phyloP scores from a whole-genome alignment of 2,797 vertebrate genomes.

The Anguilla pacifica region DNA sequence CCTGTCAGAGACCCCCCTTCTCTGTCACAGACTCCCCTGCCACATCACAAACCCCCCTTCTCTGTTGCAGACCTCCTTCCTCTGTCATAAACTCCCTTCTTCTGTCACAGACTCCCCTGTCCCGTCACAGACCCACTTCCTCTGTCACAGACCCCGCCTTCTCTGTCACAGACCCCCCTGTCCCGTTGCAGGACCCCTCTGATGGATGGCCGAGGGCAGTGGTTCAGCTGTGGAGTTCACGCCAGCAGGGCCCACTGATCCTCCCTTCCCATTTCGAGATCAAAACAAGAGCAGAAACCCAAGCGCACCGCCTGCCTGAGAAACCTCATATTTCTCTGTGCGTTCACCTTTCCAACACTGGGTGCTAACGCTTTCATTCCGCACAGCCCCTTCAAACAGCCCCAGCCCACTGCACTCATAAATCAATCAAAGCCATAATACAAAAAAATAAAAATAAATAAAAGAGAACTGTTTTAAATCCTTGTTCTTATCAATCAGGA shows the following conservation, averaged over 20 bases:
- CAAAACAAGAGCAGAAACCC: slow-evolving; percentile 71
- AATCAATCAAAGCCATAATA: slow-evolving; percentile 67
- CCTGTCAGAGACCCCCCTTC: slow-evolving; percentile 40
- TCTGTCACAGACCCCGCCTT: slow-evolving; percentile 54
- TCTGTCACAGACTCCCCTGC: too few relatives aligned
- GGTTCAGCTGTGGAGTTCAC: slow-evolving; percentile 81
- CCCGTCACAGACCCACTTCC: slow-evolving; percentile 37
- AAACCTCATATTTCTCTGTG: slow-evolving; percentile 75
- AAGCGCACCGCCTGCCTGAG: slow-evolving; percentile 69
- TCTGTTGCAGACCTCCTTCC: slow-evolving; percentile 43
- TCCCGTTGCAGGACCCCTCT: slow-evolving; percentile 51
- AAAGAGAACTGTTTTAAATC: slow-evolving; percentile 47
- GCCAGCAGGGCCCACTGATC: slow-evolving; percentile 61
- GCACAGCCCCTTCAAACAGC: slow-evolving; percentile 68
- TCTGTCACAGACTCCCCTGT: slow-evolving; percentile 52
- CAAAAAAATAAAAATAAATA: slow-evolving; percentile 17
- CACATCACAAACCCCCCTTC: slow-evolving; percentile 18
- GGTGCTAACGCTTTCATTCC: slow-evolving; percentile 79
- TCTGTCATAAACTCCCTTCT: slow-evolving; percentile 33
- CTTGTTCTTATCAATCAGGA: slow-evolving; percentile 58
- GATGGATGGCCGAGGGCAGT: slow-evolving; percentile 78
- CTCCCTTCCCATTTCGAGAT: slow-evolving; percentile 46
- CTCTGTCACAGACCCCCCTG: slow-evolving; percentile 54
- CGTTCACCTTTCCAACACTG: slow-evolving; percentile 59
- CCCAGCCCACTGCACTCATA: slow-evolving; percentile 68